phyloP scores from a whole-genome alignment of 2,113 vertebrate species.

The Solea senegalensis region DNA sequence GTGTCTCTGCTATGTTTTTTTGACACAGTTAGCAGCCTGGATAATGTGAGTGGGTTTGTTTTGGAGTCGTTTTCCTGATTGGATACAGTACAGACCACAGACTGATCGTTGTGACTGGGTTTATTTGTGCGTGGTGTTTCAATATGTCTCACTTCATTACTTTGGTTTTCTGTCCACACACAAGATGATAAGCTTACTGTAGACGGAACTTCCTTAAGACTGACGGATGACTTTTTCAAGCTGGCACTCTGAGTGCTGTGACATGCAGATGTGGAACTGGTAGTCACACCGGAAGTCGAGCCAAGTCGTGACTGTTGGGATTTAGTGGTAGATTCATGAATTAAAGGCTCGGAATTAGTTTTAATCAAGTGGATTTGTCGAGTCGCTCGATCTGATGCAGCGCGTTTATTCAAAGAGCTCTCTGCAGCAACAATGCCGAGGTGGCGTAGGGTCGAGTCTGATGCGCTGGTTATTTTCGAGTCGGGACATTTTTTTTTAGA shows the following conservation, averaged over 20 bases:
- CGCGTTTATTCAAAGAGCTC: constrained; percentile 10
- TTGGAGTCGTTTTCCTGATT: constrained; percentile 26
- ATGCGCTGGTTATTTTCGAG: background rate
- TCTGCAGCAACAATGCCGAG: background rate
- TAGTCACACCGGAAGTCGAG: constrained; percentile 9
- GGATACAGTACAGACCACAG: background rate
- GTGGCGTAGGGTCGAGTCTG: constrained; percentile 3
- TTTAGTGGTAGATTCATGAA: constrained; percentile 25
- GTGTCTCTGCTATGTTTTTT: constrained; percentile 12
- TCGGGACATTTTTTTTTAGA: background rate
- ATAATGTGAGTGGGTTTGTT: constrained; percentile 2
- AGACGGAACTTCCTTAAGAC: constrained; percentile 19
- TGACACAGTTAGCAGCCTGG: constrained; percentile 22
- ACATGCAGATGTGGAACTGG: constrained; percentile 8
- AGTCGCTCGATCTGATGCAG: constrained; percentile 22
- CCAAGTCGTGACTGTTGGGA: background rate
- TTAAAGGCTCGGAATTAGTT: constrained; percentile 26
- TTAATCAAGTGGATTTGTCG: constrained; percentile 5
- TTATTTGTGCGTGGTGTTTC: background rate
- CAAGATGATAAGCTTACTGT: background rate
- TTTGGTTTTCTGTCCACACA: constrained; percentile 30
- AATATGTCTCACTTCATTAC: constrained; percentile 3
- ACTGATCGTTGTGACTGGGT: constrained; percentile 8
- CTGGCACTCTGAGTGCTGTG: constrained; percentile 19
- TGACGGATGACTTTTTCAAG: constrained; percentile 38